These are phyloP conservation scores for Salminus brasiliensis DNA, from an alignment of 2,113 vertebrate species.

Conservation along the genomic window DNA sequence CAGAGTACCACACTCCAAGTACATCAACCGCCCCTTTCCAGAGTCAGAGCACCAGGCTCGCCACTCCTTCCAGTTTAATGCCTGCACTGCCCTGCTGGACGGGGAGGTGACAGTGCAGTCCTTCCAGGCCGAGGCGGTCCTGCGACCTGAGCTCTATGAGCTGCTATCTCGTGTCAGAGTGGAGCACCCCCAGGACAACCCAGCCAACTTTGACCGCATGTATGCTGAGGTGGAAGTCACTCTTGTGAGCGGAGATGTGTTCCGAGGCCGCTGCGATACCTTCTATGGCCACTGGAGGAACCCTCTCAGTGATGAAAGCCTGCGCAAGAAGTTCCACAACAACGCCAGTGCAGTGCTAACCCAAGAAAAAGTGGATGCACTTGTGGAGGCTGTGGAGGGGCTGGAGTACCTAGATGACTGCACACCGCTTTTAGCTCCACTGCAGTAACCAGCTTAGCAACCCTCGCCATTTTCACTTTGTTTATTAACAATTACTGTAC, in stretches of 20 bases:
- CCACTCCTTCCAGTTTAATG: conserved; percentile 90
- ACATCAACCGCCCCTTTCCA: conserved; percentile 88
- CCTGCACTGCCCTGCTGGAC: conserved; percentile 83
- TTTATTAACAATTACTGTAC: background rate
- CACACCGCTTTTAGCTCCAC: conserved; percentile 71
- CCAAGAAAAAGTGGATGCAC: conserved; percentile 69
- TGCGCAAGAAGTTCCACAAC: conserved; percentile 81
- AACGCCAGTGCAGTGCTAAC: conserved; percentile 78
- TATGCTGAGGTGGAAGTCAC: conserved; percentile 83
- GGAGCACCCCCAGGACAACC: conserved; percentile 84
- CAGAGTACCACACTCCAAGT: conserved; percentile 84
- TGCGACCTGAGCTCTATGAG: conserved; percentile 73
- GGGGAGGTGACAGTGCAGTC: conserved; percentile 80
- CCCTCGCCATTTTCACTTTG: background rate
- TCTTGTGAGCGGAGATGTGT: conserved; percentile 74
- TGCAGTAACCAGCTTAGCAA: conserved; percentile 67
- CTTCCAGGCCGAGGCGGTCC: conserved; percentile 71
- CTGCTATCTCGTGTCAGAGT: conserved; percentile 81
- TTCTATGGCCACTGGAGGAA: conserved; percentile 92
- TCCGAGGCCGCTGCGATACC: conserved; percentile 82
- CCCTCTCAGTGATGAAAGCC: conserved; percentile 81
- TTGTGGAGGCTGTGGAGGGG: conserved; percentile 76
- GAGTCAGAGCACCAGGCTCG: conserved; percentile 85
- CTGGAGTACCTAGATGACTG: conserved; percentile 71
- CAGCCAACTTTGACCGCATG: conserved; percentile 85